Percentiles rank a stretch among this genome's conserved stretches.
These are phyloP conservation scores for Heliothis virescens DNA, from an alignment of 1,140 invertebrate species.

Conservation along the genomic window DNA sequence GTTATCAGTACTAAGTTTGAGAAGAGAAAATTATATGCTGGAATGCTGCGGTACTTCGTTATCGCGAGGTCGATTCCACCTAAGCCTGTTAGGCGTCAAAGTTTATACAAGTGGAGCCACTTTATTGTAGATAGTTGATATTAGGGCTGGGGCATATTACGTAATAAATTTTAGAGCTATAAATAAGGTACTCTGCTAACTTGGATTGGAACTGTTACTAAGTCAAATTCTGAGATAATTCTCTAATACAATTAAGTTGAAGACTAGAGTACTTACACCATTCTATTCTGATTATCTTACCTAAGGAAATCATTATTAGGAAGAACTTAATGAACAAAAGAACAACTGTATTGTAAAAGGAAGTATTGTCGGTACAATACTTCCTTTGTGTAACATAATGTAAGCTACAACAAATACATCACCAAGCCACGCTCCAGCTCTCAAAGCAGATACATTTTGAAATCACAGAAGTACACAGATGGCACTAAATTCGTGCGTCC, in stretches of 20 bases:
- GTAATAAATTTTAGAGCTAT: neutral
- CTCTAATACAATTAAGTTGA: too few relatives aligned
- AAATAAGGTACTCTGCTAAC: too few relatives aligned
- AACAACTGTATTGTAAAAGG: too few relatives aligned
- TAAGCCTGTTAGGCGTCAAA: conserved; percentile 28
- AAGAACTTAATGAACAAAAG: too few relatives aligned
- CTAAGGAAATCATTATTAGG: too few relatives aligned
- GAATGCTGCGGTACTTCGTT: conserved; percentile 18
- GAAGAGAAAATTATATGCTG: conserved; percentile 14
- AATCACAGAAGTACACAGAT: conserved; percentile 19
- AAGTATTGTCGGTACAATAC: too few relatives aligned
- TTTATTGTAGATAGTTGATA: conserved; percentile 47
- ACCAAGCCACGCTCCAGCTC: neutral
- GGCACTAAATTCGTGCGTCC: conserved; percentile 25
- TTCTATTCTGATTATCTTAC: too few relatives aligned
- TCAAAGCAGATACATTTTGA: conserved; percentile 2
- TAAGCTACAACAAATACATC: neutral
- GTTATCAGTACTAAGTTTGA: conserved; percentile 25
- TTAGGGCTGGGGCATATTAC: neutral
- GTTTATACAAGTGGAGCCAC: conserved; percentile 29
- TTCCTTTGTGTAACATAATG: neutral
- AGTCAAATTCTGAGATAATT: too few relatives aligned
- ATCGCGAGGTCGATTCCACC: neutral
- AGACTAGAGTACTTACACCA: too few relatives aligned
- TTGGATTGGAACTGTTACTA: too few relatives aligned